These are phyloP conservation scores for Dendronephthya gigantea DNA, from an alignment of 64 coral and sea anemone species.

Conservation along the genomic window DNA sequence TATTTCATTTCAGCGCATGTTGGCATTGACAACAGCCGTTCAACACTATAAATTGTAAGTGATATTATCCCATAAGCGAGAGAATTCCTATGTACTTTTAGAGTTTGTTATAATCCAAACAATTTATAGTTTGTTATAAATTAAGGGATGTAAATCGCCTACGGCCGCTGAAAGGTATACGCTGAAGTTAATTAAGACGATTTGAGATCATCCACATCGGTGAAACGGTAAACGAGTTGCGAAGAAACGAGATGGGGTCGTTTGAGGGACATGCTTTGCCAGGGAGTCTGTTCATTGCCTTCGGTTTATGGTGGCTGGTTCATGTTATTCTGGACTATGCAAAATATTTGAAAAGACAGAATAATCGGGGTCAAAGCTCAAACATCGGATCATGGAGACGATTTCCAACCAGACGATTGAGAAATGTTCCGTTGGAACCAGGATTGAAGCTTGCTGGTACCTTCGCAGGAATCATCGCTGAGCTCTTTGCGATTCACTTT, in stretches of 20 bases:
- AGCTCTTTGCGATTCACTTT: constrained; percentile 11
- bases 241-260: constrained; percentile 28
- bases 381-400: background rate
- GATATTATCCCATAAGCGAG: too few relatives aligned
- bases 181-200: background rate
- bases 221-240: background rate
- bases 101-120: too few relatives aligned
- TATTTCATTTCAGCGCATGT: too few relatives aligned
- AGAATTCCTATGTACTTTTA: too few relatives aligned
- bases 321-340: constrained; percentile 21
- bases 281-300: constrained; percentile 37
- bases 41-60: too few relatives aligned
- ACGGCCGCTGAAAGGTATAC: too few relatives aligned
- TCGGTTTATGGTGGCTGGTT: constrained; percentile 45
- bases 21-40: too few relatives aligned
- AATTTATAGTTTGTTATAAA: too few relatives aligned
- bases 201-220: background rate
- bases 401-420: constrained; percentile 14
- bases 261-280: constrained; percentile 52
- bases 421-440: constrained; percentile 50
- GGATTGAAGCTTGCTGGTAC: constrained; percentile 35
- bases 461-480: constrained; percentile 17
- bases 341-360: background rate
- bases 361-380: background rate
- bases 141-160: too few relatives aligned